Percentiles rank a stretch among this genome's conserved stretches.
These are phyloP conservation scores for Drosophila insularis DNA, from an alignment of 1,140 invertebrate species.

Conservation along the genomic window DNA sequence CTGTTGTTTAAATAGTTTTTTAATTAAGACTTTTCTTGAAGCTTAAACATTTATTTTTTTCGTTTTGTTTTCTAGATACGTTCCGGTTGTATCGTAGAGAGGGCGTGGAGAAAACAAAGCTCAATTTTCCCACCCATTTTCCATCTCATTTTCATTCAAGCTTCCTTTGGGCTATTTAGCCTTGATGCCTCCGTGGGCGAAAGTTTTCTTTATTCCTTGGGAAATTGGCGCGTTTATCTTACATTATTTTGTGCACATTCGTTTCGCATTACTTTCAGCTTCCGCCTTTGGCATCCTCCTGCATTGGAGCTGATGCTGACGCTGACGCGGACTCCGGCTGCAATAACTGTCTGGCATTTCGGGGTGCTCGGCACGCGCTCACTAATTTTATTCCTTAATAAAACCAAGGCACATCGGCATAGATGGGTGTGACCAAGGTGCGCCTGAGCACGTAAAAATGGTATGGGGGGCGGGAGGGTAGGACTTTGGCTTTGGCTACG, in stretches of 20 bases:
- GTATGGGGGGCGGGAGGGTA: not conserved
- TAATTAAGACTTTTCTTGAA: constrained; percentile 1
- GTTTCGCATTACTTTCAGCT: constrained; percentile 60
- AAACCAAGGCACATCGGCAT: constrained; percentile 52
- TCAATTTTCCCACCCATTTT: constrained; percentile 47
- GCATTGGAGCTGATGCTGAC: constrained; percentile 7
- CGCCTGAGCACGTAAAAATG: constrained; percentile 31
- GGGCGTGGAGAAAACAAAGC: not conserved
- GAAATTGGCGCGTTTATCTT: constrained; percentile 66
- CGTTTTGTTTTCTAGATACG: not conserved
- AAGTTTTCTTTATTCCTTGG: constrained; percentile 21
- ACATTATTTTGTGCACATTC: constrained; percentile 64
- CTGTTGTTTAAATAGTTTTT: not conserved
- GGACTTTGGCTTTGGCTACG: not conserved
- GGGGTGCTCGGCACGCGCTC: constrained; percentile 71
- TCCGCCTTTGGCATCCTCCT: constrained; percentile 19
- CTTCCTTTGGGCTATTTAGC: constrained; percentile 34
- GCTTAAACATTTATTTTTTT: not conserved
- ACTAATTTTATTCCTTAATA: constrained; percentile 81
- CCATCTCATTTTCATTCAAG: constrained; percentile 38
- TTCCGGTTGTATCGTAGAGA: not conserved
- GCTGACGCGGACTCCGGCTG: constrained; percentile 14
- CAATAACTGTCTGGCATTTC: constrained; percentile 27
- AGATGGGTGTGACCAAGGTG: constrained; percentile 15
- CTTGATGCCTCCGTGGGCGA: constrained; percentile 16